Base-by-base conservation (phyloP, 2,888 invertebrate genomes). In the Lasiommata megera region DNA sequence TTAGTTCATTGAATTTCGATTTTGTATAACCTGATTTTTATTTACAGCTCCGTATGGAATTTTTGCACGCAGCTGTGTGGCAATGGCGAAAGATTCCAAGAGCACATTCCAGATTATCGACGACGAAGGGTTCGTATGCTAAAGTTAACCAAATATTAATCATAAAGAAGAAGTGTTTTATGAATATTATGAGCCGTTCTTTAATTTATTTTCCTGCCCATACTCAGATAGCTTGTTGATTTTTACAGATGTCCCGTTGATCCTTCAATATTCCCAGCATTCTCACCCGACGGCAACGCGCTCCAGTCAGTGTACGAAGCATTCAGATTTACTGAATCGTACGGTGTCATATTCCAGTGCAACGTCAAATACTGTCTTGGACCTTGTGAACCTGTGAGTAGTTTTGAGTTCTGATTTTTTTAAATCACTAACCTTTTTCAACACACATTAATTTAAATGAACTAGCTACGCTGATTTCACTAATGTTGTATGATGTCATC, bases 51-150 rank as follows among this genome's bases (percentile, higher is more conserved):
- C 98, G 5, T 98, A 98, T 76, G 98, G 98, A 71, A 98, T 98
- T 74, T 98, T 98, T 80, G 98, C 98, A 41, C 94, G 98, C 79
- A 98, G 97, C 79, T 98, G 98, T 87, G 97, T 98, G 58, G 98
- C 98, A 61, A 98, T 98, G 98, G 98, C 98, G 56, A 98, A 98
- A 88, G 98, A 98, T 83, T 97, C 97, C 3, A 96, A 97, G 88
- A 97, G 97, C 79, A 98, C 97, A 29, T 98, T 98, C 94, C 97
- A 97, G 80, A 98, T 98, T 76, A 98, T 98, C 76, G 97, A 98
- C 75, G 97, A 98, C 78, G 96, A 97, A 83, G 98, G 98, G 95
- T 95, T 72, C 78, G 92, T 71, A 58, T 43, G 9, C 36, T 38
- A 36, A n/a, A 12, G 1, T 12, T 7, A 37, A n/a, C n/a, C n/a